Base-by-base conservation (phyloP, 92 coral and sea anemone species). In the Parazoanthus swiftii region DNA sequence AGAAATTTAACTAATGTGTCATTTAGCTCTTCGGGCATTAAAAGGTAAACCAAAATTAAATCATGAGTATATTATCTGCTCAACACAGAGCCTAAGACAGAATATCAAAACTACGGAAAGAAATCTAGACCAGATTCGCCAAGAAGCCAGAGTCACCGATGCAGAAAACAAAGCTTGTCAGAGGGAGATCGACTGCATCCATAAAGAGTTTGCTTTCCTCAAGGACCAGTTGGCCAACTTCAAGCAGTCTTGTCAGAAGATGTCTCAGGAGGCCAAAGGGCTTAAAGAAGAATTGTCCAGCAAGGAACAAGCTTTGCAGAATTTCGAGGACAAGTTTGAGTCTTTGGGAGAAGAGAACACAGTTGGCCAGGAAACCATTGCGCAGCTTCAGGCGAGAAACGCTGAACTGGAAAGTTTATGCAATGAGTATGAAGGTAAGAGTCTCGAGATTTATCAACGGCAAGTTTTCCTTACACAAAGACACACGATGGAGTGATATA, bases 181-280 rank as follows among this genome's bases (percentile, higher is more conserved):
- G 35, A 87, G 92, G 74, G 96, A 95, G 77, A 89, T 95, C 23
- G 98, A 95, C 85, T 90, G 91, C 85, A 90, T 93, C 46, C 92
- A 93, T 80, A 93, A 92, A 50, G 98, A 95, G 74, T 95, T 95
- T 50, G 91, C 95, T 33, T 86, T 88, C 58, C 91, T 95, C 35
- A 91, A 91, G 73, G 94, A 90, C 58, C 95, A 91, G 18, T 84
- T 95, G 37, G 76, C 85, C 29, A 93, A 89, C 46, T 93, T 93
- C 83, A 90, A 91, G 43, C 86, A 90, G 23, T 89, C 93, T 33
- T 91, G 94, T 73, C 92, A 87, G 65, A 93, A 89, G 71, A 89
- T 91, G 5, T 86, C 94, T 23, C 96, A 93, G 36, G 95, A 95
- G 43, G 85, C 82, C n/a, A 93, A 91, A 29, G 86, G 89, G 51